These are phyloP conservation scores for Cenopis cana DNA, from an alignment of 2,888 invertebrate species.

Conservation along the genomic window DNA sequence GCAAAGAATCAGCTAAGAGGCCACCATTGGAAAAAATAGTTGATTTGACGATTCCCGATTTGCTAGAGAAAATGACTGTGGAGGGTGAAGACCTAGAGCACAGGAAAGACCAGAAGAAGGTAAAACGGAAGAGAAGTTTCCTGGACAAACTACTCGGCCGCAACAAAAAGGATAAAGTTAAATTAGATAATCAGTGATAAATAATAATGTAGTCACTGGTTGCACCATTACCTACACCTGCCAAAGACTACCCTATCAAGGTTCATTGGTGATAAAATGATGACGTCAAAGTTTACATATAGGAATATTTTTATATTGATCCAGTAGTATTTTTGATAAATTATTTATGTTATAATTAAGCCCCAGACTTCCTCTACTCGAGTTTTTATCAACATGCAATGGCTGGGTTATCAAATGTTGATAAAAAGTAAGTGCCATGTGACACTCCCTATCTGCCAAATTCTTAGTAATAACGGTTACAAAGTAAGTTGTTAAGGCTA, in stretches of 20 bases:
- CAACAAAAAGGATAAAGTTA: constrained; percentile 69
- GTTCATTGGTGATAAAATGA: constrained; percentile 60
- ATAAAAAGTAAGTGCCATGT: constrained; percentile 79
- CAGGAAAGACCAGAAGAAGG: constrained; percentile 67
- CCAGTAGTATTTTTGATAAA: constrained; percentile 43
- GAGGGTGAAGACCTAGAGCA: constrained; percentile 72
- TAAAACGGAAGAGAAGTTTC: constrained; percentile 81
- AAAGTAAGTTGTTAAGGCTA: constrained; percentile 21
- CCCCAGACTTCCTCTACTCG: constrained; percentile 71
- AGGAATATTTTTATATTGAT: constrained; percentile 45
- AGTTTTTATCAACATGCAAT: constrained; percentile 77
- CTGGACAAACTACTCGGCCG: constrained; percentile 78
- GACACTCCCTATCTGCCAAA: constrained; percentile 79
- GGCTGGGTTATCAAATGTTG: constrained; percentile 79
- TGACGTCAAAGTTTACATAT: constrained; percentile 62
- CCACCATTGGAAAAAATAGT: constrained; percentile 60
- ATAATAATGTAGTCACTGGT: constrained; percentile 59
- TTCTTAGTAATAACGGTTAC: constrained; percentile 55
- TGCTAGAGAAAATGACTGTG: constrained; percentile 73
- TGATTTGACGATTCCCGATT: constrained; percentile 75
- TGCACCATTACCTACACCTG: constrained; percentile 63
- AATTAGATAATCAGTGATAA: constrained; percentile 55
- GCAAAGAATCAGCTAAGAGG: constrained; percentile 65
- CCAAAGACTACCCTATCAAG: constrained; percentile 78
- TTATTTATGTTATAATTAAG: constrained; percentile 61